Percentiles rank a stretch among this genome's conserved stretches.
Evolutionary conservation across 2,888 invertebrate genomes (phyloP).

Genomic region (Aphrophora alni): DNA sequence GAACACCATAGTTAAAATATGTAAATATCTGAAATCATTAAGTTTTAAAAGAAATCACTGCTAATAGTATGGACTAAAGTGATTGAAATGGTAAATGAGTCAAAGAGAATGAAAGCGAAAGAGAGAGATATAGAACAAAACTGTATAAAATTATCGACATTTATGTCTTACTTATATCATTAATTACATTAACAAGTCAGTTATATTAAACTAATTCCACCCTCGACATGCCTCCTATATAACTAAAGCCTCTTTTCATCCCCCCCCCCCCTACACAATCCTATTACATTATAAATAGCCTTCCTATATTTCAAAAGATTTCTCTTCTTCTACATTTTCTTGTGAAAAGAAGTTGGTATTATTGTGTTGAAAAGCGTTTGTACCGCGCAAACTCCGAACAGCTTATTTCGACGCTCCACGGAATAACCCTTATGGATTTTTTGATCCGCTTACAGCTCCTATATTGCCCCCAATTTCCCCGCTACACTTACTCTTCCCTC

Average conservation of each 20-base stretch:
- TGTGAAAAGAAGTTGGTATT: not conserved
- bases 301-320: slow-evolving; percentile 5
- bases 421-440: slow-evolving; percentile 37
- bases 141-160: too few species aligned
- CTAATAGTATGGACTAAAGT: too few species aligned
- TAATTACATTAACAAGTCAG: too few species aligned
- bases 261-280: not conserved
- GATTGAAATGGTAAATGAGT: too few species aligned
- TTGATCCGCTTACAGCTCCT: slow-evolving; percentile 39
- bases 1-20: too few species aligned
- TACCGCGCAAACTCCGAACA: not conserved
- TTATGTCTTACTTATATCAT: too few species aligned
- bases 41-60: too few species aligned
- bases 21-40: too few species aligned
- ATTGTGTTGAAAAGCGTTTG: not conserved
- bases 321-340: not conserved
- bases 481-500: not conserved
- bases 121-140: too few species aligned
- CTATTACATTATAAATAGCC: not conserved
- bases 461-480: slow-evolving; percentile 36
- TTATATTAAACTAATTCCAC: not conserved
- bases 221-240: not conserved
- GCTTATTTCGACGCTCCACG: not conserved
- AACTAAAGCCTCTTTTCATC: not conserved
- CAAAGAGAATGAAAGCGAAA: too few species aligned